Base-by-base conservation (phyloP, 2,888 invertebrate genomes). In the Pseudoips prasinana region DNA sequence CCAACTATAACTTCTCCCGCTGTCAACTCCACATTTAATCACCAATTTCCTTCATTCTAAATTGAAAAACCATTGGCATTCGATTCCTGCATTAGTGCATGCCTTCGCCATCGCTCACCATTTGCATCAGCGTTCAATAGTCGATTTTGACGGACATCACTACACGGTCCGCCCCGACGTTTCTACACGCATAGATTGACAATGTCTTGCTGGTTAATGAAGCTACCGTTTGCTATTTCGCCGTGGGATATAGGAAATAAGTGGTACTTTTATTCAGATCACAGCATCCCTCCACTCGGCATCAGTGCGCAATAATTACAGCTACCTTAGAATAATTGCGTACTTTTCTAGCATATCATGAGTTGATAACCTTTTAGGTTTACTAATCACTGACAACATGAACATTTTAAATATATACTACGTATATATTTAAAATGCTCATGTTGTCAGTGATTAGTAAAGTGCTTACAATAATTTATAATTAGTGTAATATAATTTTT, bases 171-270 rank as follows among this genome's bases (percentile, higher is more conserved):
- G 55, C 58, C 39, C 33, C 53, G 71, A 69, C 72, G 40, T 63
- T 55, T 54, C 64, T 63, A 64, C 66, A 68, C 58, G 66, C 64
- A 61, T 56, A 64, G 77, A 79, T 74, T 80, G 80, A 76, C 80
- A 80, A 77, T 72, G 70, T 74, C 69, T 63, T 51, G 57, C 52
- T 59, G 45, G 55, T 60, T 78, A 79, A 79, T 77, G 77, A 78
- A 76, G 71, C 73, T 58, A 50, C 58, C 48, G 57, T 46, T 52
- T 43, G 43, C 29, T 43, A 44, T 46, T 58, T 57, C 48, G 45
- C 51, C 25, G 45, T 48, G 41, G 55, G 50, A 52, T 58, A 58
- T 55, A 49, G 56, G 56, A 58, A 67, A 63, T 61, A 41, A 46
- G 28, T 49, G 20, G 42, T 25, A 14, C 40, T 8, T 36, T 18